These are phyloP conservation scores for Anolis carolinensis DNA, from an alignment of 2,113 vertebrate species.

Conservation along the genomic window DNA sequence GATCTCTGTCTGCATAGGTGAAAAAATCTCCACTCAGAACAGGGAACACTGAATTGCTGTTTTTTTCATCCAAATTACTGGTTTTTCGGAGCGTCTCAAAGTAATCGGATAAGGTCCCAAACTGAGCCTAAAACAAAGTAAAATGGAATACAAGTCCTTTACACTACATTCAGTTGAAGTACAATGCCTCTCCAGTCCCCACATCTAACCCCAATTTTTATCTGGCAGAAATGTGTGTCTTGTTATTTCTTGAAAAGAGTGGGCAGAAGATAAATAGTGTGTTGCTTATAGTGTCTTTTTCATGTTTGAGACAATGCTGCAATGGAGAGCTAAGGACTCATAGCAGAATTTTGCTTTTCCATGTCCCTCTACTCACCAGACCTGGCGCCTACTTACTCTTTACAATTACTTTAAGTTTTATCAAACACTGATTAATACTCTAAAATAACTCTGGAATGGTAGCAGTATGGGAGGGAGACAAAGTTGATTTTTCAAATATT, in stretches of 20 bases:
- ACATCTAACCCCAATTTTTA: neutral
- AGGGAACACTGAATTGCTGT: conserved; percentile 74
- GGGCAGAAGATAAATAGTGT: neutral
- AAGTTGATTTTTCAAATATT: too few species aligned
- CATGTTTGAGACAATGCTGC: too few species aligned
- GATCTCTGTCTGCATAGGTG: conserved; percentile 92
- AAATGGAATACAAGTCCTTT: conserved; percentile 32
- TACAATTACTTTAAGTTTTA: neutral
- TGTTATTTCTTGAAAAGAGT: neutral
- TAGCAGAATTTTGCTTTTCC: neutral
- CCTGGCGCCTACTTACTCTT: neutral
- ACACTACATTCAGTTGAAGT: neutral
- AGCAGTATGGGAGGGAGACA: too few species aligned
- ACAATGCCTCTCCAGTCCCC: neutral
- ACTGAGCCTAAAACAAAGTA: conserved; percentile 81
- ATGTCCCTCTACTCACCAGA: neutral
- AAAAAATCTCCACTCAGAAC: conserved; percentile 92
- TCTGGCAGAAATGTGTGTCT: conserved; percentile 5
- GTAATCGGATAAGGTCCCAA: conserved; percentile 92
- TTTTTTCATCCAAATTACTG: conserved; percentile 57
- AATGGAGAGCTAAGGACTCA: neutral
- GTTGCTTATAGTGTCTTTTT: neutral
- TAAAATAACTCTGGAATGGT: neutral
- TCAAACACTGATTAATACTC: neutral
- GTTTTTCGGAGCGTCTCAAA: conserved; percentile 82